Conservation (phyloP, 2,113 vertebrate genomes). For the Crotalus helleri region DNA sequence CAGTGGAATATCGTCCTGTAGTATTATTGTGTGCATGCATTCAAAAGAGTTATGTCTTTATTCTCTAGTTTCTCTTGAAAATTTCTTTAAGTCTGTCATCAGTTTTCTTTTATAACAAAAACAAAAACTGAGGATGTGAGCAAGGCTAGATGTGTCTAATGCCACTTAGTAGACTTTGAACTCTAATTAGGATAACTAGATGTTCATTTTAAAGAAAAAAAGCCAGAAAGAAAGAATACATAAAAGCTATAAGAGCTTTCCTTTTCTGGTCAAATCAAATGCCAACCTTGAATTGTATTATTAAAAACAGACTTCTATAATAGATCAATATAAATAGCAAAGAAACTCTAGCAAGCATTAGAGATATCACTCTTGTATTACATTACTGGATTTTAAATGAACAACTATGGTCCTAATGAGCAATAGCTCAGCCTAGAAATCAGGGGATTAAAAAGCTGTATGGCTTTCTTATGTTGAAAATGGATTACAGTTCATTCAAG, state of each 20-base stretch:
- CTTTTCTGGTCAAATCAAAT: constrained; percentile 62
- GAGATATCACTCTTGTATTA: constrained; percentile 38
- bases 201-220: constrained; percentile 64
- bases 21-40: constrained; percentile 47
- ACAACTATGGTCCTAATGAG: constrained; percentile 43
- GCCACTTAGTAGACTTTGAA: constrained; percentile 56
- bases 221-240: constrained; percentile 41
- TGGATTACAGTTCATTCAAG: constrained; percentile 35
- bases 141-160: constrained; percentile 57
- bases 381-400: constrained; percentile 50
- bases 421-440: constrained; percentile 48
- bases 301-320: constrained; percentile 51
- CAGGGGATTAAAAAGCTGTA: not conserved
- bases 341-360: constrained; percentile 40
- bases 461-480: not conserved
- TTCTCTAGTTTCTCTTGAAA: constrained; percentile 42
- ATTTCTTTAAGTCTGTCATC: not conserved
- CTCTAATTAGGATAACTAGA: constrained; percentile 71
- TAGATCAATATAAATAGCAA: constrained; percentile 59
- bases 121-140: constrained; percentile 48
- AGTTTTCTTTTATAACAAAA: constrained; percentile 40
- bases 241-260: constrained; percentile 58
- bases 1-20: constrained; percentile 5
- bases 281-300: constrained; percentile 44
- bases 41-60: constrained; percentile 44